These are phyloP conservation scores for Pedetes capensis DNA, from an alignment of 2,113 vertebrate species.

Conservation along the genomic window DNA sequence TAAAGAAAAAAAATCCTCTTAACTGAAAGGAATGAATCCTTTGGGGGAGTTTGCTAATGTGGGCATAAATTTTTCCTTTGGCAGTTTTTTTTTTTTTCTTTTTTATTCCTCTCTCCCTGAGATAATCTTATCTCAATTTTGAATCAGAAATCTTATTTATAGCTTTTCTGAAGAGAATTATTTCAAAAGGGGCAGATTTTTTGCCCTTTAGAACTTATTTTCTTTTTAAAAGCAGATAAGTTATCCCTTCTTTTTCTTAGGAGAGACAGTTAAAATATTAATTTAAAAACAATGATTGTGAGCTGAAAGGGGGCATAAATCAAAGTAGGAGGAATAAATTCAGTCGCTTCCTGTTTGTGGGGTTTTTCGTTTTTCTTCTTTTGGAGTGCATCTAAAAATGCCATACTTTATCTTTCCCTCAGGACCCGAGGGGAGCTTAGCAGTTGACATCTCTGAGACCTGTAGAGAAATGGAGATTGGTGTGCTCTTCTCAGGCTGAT, in stretches of 20 bases:
- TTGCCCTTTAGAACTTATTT: constrained; percentile 73
- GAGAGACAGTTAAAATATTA: constrained; percentile 74
- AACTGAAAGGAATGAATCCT: constrained; percentile 56
- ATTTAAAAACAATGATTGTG: constrained; percentile 73
- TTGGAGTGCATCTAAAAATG: constrained; percentile 36
- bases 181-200: constrained; percentile 73
- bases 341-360: constrained; percentile 59
- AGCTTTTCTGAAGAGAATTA: constrained; percentile 71
- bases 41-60: constrained; percentile 72
- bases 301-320: constrained; percentile 62
- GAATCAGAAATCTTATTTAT: constrained; percentile 75
- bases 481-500: background rate
- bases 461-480: background rate
- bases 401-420: constrained; percentile 5
- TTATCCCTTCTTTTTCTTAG: constrained; percentile 69
- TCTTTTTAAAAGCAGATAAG: constrained; percentile 72
- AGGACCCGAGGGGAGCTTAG: background rate
- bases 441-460: background rate
- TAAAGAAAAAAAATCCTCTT: constrained; percentile 60
- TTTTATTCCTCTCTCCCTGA: constrained; percentile 9
- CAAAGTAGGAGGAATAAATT: constrained; percentile 56
- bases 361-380: constrained; percentile 14
- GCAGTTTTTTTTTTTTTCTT: constrained; percentile 53
- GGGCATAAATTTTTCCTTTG: constrained; percentile 73
- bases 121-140: constrained; percentile 78